Evolutionary conservation across 1,140 invertebrate species (phyloP), one percentile per base, ranked within the genome.

Genomic region (Megathymus violae): DNA sequence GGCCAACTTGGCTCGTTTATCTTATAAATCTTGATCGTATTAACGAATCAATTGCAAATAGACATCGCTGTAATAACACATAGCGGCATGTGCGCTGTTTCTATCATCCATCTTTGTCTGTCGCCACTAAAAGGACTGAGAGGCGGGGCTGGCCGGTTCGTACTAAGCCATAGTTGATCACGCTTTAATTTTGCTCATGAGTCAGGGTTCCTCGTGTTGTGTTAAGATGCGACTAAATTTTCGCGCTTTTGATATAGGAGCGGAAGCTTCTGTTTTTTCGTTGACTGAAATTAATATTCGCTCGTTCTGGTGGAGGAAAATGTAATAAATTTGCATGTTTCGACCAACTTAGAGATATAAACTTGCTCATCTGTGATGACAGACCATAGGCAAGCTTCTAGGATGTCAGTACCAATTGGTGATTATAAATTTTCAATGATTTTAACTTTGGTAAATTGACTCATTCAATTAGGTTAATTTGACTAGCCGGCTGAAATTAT

Each of bases 181-280:
- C 41, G 54, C 54, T 58, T 46, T 27, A 46, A 56, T 58, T 58
- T 46, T 41, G 41, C 54, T 58, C 36, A 40, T 56, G 54, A 46
- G 41, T 58, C 54, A 58, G 54, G 46, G 27, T 6, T 31, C 22
- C 11, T 6, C 2, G 40, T 5, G 22, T 43, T 56, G 25, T 43
- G 46, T 58, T 58, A 44, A 27, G 40, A 58, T 58, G 44, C 31
- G 40, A 58, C 41, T 58, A 34, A 40, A 56, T 58, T 58, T 58
- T 27, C 54, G 52, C 13, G 40, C 41, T 10, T 14, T 31, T 1
- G 46, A 27, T 46, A 46, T 13, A 41, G 11, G 15, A 4, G 10
- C 43, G 51, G 43, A 16, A n/a, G 0, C 17, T 11, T 17, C 10
- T 19, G 7, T 43, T 44, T 44, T 44, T 1, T 1, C 3, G 2